These are phyloP conservation scores for Cossypha niveicapilla DNA, from an alignment of 2,797 vertebrate genomes.

Conservation along the genomic window DNA sequence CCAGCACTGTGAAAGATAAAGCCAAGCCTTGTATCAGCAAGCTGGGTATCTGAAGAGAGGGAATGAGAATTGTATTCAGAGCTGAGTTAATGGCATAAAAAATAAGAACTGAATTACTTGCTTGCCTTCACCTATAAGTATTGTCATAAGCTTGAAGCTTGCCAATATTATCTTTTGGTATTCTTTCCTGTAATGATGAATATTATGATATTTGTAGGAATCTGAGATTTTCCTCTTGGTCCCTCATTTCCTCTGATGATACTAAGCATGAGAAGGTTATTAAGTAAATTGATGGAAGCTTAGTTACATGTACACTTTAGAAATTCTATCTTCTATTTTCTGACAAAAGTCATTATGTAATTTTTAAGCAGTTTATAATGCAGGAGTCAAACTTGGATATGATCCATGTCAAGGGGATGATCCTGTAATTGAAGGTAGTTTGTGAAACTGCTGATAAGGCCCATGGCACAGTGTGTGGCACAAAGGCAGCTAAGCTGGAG, in stretches of 20 bases:
- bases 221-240: neutral
- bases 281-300: neutral
- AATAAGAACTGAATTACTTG: neutral
- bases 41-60: neutral
- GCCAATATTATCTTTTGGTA: neutral
- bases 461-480: neutral
- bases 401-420: neutral
- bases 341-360: neutral
- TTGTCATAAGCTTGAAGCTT: neutral
- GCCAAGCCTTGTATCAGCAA: neutral
- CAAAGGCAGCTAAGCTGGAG: neutral
- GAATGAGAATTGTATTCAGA: neutral
- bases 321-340: neutral
- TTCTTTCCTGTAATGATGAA: neutral
- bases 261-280: neutral
- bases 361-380: neutral
- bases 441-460: neutral
- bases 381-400: neutral
- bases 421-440: neutral
- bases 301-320: neutral
- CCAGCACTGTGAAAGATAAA: neutral
- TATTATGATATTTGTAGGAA: neutral
- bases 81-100: neutral
- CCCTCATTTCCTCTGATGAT: neutral
- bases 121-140: neutral